These are phyloP conservation scores for Drusus annulatus DNA, from an alignment of 1,140 invertebrate species.

Conservation along the genomic window DNA sequence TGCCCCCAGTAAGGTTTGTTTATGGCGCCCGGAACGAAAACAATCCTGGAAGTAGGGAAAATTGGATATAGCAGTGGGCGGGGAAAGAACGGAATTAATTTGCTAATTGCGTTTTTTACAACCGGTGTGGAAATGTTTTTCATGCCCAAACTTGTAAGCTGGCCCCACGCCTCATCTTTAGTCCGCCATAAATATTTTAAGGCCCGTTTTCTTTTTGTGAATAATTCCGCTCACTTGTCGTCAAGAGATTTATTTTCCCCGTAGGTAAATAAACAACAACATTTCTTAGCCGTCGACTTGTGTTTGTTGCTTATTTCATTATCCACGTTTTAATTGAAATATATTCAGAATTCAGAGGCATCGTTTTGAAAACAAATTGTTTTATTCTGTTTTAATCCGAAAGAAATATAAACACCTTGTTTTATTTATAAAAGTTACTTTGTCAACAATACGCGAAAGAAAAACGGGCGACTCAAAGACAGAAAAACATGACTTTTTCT, in stretches of 20 bases:
- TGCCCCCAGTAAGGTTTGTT: slow-evolving; percentile 39
- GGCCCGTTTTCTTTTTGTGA: not conserved
- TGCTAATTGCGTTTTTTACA: slow-evolving; percentile 59
- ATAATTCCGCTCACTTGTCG: too few relatives aligned
- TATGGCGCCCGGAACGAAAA: slow-evolving; percentile 44
- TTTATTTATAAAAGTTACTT: too few relatives aligned
- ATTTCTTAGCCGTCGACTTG: too few relatives aligned
- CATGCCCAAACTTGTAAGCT: slow-evolving; percentile 56
- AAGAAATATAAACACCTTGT: too few relatives aligned
- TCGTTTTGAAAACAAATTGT: not conserved
- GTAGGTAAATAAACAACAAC: too few relatives aligned
- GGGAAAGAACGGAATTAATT: slow-evolving; percentile 57
- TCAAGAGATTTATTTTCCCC: too few relatives aligned
- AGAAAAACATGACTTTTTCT: not conserved
- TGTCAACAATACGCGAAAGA: too few relatives aligned
- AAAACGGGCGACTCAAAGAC: too few relatives aligned
- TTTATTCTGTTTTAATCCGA: too few relatives aligned
- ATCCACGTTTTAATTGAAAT: not conserved
- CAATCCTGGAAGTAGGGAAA: slow-evolving; percentile 43
- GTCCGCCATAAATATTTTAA: slow-evolving; percentile 34
- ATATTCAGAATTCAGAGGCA: not conserved
- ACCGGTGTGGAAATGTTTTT: slow-evolving; percentile 49
- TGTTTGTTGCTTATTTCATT: too few relatives aligned
- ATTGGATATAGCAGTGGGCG: slow-evolving; percentile 48
- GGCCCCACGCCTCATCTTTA: slow-evolving; percentile 54